These are phyloP conservation scores for Conger conger DNA, from an alignment of 2,113 vertebrate species.

Conservation along the genomic window DNA sequence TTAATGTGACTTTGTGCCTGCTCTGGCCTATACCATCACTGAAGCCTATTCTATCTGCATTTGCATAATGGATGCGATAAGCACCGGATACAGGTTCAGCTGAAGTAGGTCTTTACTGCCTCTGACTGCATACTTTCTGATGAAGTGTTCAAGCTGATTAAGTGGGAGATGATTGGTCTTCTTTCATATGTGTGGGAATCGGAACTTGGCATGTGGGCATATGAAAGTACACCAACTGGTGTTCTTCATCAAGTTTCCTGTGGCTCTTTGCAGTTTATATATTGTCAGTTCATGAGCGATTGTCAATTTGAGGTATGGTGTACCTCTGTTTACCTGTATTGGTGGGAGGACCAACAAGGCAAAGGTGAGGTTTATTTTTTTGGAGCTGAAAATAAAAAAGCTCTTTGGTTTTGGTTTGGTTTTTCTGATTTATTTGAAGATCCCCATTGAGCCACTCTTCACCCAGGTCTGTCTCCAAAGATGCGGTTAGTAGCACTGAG, in stretches of 20 bases:
- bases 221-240: not conserved
- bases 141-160: not conserved
- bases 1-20: not conserved
- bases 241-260: too few relatives aligned
- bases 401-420: constrained; percentile 48
- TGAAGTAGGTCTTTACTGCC: not conserved
- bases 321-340: too few relatives aligned
- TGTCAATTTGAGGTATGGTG: too few relatives aligned
- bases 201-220: not conserved
- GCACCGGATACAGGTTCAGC: not conserved
- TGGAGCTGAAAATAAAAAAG: constrained; percentile 22
- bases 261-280: too few relatives aligned
- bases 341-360: not conserved
- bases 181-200: constrained; percentile 3
- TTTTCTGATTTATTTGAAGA: constrained; percentile 60
- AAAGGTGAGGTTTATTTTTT: not conserved
- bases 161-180: not conserved
- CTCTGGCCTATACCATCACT: not conserved
- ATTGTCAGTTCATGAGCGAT: too few relatives aligned
- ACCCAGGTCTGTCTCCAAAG: constrained; percentile 56
- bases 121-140: not conserved
- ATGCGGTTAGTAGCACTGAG: constrained; percentile 26
- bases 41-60: not conserved
- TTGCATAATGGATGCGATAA: not conserved
- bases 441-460: constrained; percentile 53